Percentiles rank a stretch among this genome's conserved stretches.
These are phyloP conservation scores for Rhizomys pruinosus DNA, from an alignment of 2,113 vertebrate species.

Conservation along the genomic window DNA sequence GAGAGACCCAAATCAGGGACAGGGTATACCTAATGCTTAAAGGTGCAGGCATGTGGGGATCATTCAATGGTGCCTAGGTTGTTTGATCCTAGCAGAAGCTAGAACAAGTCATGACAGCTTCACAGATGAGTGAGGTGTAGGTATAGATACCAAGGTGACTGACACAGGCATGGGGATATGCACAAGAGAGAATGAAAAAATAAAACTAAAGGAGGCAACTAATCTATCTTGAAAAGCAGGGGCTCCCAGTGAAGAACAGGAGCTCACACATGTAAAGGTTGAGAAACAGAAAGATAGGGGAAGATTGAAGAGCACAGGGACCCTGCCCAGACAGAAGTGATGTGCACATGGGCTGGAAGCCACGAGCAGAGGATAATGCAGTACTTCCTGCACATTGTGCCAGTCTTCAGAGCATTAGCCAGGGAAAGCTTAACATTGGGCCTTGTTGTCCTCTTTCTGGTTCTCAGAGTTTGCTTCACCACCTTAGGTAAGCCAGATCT, in stretches of 20 bases:
- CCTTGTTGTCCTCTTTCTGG: background rate
- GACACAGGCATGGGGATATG: accelerated
- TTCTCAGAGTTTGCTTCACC: background rate
- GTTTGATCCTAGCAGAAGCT: background rate
- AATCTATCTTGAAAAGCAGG: background rate
- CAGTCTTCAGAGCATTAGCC: background rate
- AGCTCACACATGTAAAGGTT: background rate
- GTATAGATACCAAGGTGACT: background rate
- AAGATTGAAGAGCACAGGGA: background rate
- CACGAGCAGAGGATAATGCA: accelerated
- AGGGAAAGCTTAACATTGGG: background rate
- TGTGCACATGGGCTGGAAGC: accelerated
- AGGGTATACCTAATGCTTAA: background rate
- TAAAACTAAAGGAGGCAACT: background rate
- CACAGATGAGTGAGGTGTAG: background rate
- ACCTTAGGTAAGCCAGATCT: too few species aligned
- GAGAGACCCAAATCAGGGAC: too few species aligned
- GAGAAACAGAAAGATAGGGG: background rate
- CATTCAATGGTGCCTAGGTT: background rate
- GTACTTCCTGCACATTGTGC: background rate
- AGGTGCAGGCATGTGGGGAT: background rate
- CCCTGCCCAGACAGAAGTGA: accelerated
- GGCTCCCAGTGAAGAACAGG: background rate
- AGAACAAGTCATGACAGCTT: background rate
- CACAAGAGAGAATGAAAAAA: background rate